A percentile compares a stretch with the other conserved stretches of the same genome.
These are phyloP conservation scores for Drosophila peninsularis DNA, from an alignment of 2,888 invertebrate genomes.

Conservation along the genomic window DNA sequence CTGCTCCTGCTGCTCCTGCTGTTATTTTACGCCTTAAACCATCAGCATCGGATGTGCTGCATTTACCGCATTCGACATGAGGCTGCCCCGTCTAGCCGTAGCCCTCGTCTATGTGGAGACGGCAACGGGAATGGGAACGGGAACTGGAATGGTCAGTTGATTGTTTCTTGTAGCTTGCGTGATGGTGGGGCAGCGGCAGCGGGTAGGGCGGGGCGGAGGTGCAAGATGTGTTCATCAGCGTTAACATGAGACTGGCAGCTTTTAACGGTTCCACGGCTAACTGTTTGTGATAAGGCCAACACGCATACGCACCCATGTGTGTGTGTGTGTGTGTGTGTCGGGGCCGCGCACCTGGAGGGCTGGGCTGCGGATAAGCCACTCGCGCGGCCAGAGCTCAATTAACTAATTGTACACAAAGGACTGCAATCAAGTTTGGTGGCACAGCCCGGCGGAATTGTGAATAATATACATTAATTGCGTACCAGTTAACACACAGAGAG, in stretches of 20 bases:
- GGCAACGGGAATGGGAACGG: slow-evolving; percentile 6
- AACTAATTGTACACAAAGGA: slow-evolving; percentile 78
- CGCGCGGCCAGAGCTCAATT: slow-evolving; percentile 60
- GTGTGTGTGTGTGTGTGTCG: neutral
- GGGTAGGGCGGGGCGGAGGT: neutral
- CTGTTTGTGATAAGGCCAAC: slow-evolving; percentile 56
- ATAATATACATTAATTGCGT: slow-evolving; percentile 65
- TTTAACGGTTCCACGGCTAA: slow-evolving; percentile 60
- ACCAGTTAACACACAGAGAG: slow-evolving; percentile 43
- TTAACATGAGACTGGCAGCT: slow-evolving; percentile 61
- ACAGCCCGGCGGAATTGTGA: slow-evolving; percentile 36
- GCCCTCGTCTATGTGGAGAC: slow-evolving; percentile 3
- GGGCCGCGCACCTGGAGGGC: slow-evolving; percentile 4
- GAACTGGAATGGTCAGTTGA: slow-evolving; percentile 51
- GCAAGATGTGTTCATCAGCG: slow-evolving; percentile 61
- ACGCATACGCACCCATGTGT: slow-evolving; percentile 42
- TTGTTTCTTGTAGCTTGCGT: slow-evolving; percentile 62
- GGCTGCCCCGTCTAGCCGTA: slow-evolving; percentile 38
- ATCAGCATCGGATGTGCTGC: slow-evolving; percentile 75
- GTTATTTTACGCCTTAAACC: slow-evolving; percentile 65
- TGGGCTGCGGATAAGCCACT: slow-evolving; percentile 40
- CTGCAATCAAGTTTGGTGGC: slow-evolving; percentile 51
- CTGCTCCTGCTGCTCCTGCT: slow-evolving; percentile 17
- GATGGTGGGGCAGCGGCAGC: slow-evolving; percentile 30
- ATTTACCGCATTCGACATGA: slow-evolving; percentile 76